Evolutionary conservation across 2,113 vertebrate species (phyloP), one percentile per base, ranked within the genome.

Genomic region (Rhodinocichla rosea): DNA sequence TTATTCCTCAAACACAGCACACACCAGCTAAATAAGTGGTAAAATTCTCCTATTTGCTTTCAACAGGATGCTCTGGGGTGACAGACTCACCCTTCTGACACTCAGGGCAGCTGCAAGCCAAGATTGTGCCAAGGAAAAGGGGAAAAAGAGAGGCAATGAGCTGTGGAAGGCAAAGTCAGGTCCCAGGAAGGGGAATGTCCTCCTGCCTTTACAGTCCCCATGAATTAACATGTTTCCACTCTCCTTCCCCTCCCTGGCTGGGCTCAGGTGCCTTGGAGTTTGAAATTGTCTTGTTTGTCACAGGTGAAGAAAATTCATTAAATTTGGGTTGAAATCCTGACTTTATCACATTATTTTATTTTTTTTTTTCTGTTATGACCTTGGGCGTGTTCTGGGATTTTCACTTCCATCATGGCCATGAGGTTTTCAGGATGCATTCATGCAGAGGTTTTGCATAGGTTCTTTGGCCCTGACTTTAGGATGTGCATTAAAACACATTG

Each of bases 341-440:
- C 11, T 11, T 70, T 52, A 32, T 17, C 4, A 33, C 5, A 13
- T 40, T 55, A 6, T 56, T 20, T 57, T 32, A n/a, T n/a, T 8
- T 18, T 10, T 63, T 47, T 73, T 15, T 60, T 39, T 32, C 2
- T 33, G 1, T 42, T 62, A 23, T 11, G 7, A 45, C 8, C 28
- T 26, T 44, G 20, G 8, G 2, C 6, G 24, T 19, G 7, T 64
- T 15, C 11, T 5, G 0, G 49, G 24, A 30, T 64, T 90, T 71
- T 89, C 22, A n/a, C 2, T 35, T 60, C 23, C 67, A 0, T 14
- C 17, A 28, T 3, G 10, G 18, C 47, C 0, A 0, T 16, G 71
- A 71, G 10, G 4, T 56, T 86, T 76, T 60, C 33, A 32, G 42
- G 15, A 32, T 7, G 5, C 3, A 42, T 32, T 78, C 13, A 39